phyloP scores from a whole-genome alignment of 2,113 vertebrate genomes.

The Pygoscelis adeliae region DNA sequence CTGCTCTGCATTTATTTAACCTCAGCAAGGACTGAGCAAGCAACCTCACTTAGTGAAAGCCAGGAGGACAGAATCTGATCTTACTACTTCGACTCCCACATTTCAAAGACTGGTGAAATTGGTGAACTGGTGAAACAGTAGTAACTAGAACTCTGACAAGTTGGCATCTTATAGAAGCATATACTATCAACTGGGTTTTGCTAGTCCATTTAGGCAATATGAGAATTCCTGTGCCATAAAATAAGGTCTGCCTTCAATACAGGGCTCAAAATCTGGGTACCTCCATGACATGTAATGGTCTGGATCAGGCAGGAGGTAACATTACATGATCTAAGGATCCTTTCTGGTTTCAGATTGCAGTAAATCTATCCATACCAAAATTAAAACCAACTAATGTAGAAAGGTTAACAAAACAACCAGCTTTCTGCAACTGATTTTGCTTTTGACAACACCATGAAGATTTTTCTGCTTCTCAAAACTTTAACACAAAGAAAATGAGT shows the following conservation, averaged over 20 bases:
- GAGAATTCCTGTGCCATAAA: neutral
- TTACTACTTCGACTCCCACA: neutral
- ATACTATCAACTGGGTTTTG: neutral
- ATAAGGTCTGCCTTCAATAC: neutral
- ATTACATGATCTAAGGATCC: neutral
- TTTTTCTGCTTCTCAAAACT: neutral
- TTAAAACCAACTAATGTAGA: neutral
- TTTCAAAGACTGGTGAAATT: neutral
- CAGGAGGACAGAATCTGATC: neutral
- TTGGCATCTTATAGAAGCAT: neutral
- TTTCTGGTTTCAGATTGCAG: neutral
- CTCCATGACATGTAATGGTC: neutral
- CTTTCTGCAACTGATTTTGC: neutral
- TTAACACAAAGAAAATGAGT: neutral
- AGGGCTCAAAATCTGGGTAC: neutral
- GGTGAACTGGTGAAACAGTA: neutral
- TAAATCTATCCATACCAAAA: neutral
- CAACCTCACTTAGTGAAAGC: neutral
- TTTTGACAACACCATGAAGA: neutral
- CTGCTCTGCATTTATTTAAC: neutral
- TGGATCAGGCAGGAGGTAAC: neutral
- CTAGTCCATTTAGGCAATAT: neutral
- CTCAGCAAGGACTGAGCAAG: neutral
- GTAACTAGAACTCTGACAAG: neutral
- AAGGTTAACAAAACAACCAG: neutral